Evolutionary conservation across 2,113 vertebrate species (phyloP).

Genomic region (Cricetomys ansorgei): DNA sequence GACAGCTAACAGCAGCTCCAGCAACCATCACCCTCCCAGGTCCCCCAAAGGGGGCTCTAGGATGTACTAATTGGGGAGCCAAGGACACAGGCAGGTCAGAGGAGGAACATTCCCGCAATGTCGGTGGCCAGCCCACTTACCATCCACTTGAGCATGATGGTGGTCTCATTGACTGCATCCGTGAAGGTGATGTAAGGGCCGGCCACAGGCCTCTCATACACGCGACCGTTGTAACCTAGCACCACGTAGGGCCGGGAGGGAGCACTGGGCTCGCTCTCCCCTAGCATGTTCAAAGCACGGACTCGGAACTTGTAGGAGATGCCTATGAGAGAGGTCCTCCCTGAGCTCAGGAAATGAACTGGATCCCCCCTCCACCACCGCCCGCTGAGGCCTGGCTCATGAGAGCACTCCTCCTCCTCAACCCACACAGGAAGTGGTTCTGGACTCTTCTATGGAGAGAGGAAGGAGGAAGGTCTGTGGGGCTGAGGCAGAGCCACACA

Average conservation of each 20-base stretch:
- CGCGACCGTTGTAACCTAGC: constrained; percentile 91
- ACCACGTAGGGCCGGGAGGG: constrained; percentile 95
- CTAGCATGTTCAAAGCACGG: constrained; percentile 95
- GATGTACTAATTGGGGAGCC: not conserved
- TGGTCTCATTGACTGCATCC: constrained; percentile 97
- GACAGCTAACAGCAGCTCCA: not conserved
- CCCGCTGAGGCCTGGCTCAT: not conserved
- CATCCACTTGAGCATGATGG: constrained; percentile 99
- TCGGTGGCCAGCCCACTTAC: constrained; percentile 82
- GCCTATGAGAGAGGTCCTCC: constrained; percentile 83
- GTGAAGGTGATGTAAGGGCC: constrained; percentile 99
- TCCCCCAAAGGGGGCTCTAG: not conserved
- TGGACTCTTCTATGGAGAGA: not conserved
- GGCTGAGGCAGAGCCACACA: not conserved
- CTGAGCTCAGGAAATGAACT: not conserved
- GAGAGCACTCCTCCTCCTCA: not conserved
- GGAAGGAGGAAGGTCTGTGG: not conserved
- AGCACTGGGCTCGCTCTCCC: constrained; percentile 95
- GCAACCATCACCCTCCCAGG: not conserved
- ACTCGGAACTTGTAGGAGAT: constrained; percentile 97
- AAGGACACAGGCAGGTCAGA: not conserved
- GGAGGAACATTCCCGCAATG: fast-evolving
- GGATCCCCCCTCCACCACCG: not conserved
- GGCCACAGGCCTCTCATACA: constrained; percentile 92
- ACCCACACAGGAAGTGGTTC: not conserved